phyloP scores from a whole-genome alignment of 2,797 vertebrate species.

The Graptemys geographica region DNA sequence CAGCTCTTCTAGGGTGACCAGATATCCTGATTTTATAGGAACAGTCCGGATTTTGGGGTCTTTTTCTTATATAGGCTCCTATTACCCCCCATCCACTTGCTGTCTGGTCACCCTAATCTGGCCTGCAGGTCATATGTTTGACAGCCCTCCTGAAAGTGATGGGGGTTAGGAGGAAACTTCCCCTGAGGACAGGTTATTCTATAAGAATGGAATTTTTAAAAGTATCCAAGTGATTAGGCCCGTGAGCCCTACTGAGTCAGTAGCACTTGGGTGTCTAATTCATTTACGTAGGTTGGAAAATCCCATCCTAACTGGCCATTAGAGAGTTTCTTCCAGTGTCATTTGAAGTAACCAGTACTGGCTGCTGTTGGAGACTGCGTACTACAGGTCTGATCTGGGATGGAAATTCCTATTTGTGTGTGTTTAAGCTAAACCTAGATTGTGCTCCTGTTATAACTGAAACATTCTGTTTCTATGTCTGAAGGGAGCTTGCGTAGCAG shows the following conservation, averaged over 20 bases:
- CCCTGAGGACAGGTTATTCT: background rate
- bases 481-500: rapidly evolving
- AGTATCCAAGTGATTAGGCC: background rate
- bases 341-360: rapidly evolving
- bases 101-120: too few species aligned
- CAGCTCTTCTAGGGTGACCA: too few species aligned
- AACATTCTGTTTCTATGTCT: rapidly evolving
- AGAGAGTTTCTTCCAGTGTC: background rate
- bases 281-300: background rate
- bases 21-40: too few species aligned
- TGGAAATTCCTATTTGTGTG: too few species aligned
- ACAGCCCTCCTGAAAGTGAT: background rate
- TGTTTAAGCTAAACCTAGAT: rapidly evolving
- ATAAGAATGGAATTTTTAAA: background rate
- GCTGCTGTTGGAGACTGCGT: background rate
- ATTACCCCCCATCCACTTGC: too few species aligned
- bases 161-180: background rate
- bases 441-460: rapidly evolving
- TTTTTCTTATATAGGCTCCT: too few species aligned
- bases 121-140: background rate
- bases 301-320: background rate
- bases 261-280: background rate
- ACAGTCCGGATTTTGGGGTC: too few species aligned
- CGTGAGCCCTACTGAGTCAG: background rate
- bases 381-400: background rate